Base-by-base conservation (phyloP, 2,797 vertebrate genomes). In the Chelmon rostratus region DNA sequence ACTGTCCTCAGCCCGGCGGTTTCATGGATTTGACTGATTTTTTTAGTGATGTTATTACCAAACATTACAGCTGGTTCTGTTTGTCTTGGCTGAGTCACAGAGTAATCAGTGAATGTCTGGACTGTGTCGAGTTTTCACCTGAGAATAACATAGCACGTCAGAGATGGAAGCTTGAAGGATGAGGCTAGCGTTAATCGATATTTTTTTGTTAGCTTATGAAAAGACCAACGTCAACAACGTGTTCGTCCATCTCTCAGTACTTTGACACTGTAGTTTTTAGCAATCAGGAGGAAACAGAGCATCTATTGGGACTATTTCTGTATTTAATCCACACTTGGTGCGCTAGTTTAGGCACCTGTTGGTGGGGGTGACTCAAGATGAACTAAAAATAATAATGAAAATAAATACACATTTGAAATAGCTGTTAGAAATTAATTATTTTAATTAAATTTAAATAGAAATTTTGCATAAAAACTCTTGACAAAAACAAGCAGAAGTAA, bases 1-100 rank as follows among this genome's bases (percentile, higher is more conserved):
- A 68, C 68, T 15, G 38, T 85, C 71, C 67, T 61, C 21, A 57
- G 72, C 50, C 61, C 0, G 42, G 21, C 35, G 5, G 11, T 53
- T 19, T 69, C 58, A 54, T 10, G 11, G 38, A 38, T 50, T 72
- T 57, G 2, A 16, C 21, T 37, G 38, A 18, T 49, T 13, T 38
- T 73, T 53, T 67, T 35, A 42, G 70, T 52, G 40, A 66, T 57
- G 61, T 73, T 68, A 0, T 35, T 28, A 58, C 70, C 84, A 81
- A 84, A 79, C 76, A 64, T 66, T 80, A 73, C 84, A 79, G 76
- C 81, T 82, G 78, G 61, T 86, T 86, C 83, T 66, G 83, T 89
- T 71, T 69, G 61, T 70, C 74, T 78, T 69, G 70, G 74, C 73
- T 40, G 37, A 74, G 56, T 81, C 74, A 74, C 44, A 56, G 50